Conservation (phyloP, 2,888 invertebrate genomes). For the Ichneumoninae sp. region DNA sequence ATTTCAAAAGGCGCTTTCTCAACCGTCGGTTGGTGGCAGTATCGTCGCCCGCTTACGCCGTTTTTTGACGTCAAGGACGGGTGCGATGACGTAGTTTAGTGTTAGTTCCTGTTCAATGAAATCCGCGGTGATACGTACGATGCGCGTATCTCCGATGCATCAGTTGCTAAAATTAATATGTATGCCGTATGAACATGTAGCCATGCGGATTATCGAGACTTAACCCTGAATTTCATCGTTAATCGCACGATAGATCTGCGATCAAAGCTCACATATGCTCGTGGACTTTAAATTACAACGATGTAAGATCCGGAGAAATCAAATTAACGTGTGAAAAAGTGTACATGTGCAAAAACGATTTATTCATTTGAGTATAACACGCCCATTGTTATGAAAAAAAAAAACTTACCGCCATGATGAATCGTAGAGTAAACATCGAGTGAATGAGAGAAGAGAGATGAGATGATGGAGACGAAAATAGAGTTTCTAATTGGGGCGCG, state of each 20-base stretch:
- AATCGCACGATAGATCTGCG: not conserved
- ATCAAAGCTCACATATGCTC: not conserved
- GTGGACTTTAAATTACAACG: not conserved
- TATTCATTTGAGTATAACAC: not conserved
- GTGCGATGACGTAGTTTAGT: conserved; percentile 57
- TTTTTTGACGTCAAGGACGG: conserved; percentile 60
- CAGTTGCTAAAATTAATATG: conserved; percentile 56
- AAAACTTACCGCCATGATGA: not conserved
- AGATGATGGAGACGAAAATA: conserved; percentile 56
- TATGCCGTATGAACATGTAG: conserved; percentile 32
- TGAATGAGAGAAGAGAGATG: not conserved
- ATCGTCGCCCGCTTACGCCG: conserved; percentile 6
- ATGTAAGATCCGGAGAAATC: not conserved
- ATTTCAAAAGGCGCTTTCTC: conserved; percentile 54
- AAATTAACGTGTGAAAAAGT: too few relatives aligned
- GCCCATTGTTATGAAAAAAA: not conserved
- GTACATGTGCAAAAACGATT: not conserved
- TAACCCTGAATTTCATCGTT: not conserved
- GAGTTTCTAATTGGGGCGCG: conserved; percentile 61
- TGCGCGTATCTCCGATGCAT: conserved; percentile 39
- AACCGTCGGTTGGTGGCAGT: conserved; percentile 45
- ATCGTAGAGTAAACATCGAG: conserved; percentile 26
- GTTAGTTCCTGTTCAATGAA: conserved; percentile 1
- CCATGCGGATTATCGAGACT: conserved; percentile 75
- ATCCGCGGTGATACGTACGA: conserved; percentile 40